Evolutionary conservation across 2,797 vertebrate genomes (phyloP).

Genomic region (Stomatorhinus walkeri): DNA sequence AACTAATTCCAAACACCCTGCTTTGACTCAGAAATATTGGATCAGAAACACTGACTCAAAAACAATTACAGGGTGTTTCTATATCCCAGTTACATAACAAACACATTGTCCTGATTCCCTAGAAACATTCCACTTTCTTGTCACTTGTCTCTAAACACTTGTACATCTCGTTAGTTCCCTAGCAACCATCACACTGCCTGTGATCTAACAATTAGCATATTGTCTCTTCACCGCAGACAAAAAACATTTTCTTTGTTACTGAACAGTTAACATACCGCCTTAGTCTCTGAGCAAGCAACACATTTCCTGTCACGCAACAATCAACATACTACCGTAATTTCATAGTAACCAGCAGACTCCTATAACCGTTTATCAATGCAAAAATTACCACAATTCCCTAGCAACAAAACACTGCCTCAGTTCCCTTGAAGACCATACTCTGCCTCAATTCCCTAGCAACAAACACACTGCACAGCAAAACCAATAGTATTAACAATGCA

Average conservation of each 20-base stretch:
- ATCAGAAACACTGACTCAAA: neutral
- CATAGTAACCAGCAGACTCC: slow-evolving; percentile 10
- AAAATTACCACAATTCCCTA: slow-evolving; percentile 28
- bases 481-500: neutral
- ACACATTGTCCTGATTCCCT: neutral
- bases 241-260: slow-evolving; percentile 14
- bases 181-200: slow-evolving; percentile 39
- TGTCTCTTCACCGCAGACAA: slow-evolving; percentile 44
- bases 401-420: slow-evolving; percentile 56
- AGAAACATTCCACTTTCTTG: slow-evolving; percentile 2
- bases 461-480: slow-evolving; percentile 15
- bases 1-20: neutral
- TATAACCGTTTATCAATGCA: slow-evolving; percentile 1
- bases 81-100: neutral
- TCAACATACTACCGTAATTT: neutral
- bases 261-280: slow-evolving; percentile 7
- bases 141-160: neutral
- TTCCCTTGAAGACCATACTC: slow-evolving; percentile 59
- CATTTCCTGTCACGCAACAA: neutral
- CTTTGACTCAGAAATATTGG: neutral
- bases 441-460: slow-evolving; percentile 67
- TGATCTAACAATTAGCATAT: slow-evolving; percentile 60
- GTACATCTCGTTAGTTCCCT: neutral
- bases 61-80: neutral
- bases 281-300: neutral